phyloP scores from a whole-genome alignment of 2,797 vertebrate species.

The Eulemur rubriventer region DNA sequence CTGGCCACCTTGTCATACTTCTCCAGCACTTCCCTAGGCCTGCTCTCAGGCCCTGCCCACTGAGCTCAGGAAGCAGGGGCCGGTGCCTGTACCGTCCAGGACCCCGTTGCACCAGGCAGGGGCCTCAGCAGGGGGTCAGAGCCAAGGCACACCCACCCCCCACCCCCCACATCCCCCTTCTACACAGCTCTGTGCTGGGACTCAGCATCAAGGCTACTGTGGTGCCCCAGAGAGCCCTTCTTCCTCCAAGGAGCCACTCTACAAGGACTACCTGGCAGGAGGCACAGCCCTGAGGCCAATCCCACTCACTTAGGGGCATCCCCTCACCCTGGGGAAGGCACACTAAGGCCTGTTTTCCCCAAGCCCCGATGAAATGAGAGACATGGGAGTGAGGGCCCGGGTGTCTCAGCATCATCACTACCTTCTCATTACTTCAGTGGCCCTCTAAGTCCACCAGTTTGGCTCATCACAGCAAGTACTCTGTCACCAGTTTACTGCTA shows the following conservation, averaged over 20 bases:
- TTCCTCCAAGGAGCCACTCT: background rate
- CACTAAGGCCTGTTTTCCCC: background rate
- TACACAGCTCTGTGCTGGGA: background rate
- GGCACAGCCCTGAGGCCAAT: background rate
- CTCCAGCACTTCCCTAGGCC: background rate
- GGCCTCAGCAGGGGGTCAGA: background rate
- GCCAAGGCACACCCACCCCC: background rate
- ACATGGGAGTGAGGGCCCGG: background rate
- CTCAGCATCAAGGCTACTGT: background rate
- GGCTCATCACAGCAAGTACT: background rate
- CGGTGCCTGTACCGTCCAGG: background rate
- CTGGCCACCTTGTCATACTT: background rate
- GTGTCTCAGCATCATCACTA: slow-evolving; percentile 86
- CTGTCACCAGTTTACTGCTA: background rate
- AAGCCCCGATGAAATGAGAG: background rate
- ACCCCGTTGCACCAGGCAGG: background rate
- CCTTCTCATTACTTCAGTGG: background rate
- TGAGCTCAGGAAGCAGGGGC: background rate
- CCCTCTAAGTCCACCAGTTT: background rate
- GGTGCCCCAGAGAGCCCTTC: background rate
- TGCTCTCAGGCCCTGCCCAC: background rate
- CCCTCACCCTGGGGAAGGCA: background rate
- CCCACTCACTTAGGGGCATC: background rate
- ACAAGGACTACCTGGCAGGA: background rate
- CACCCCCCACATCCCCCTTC: background rate